phyloP scores from a whole-genome alignment of 2,113 vertebrate species.

The Muntiacus muntjak region DNA sequence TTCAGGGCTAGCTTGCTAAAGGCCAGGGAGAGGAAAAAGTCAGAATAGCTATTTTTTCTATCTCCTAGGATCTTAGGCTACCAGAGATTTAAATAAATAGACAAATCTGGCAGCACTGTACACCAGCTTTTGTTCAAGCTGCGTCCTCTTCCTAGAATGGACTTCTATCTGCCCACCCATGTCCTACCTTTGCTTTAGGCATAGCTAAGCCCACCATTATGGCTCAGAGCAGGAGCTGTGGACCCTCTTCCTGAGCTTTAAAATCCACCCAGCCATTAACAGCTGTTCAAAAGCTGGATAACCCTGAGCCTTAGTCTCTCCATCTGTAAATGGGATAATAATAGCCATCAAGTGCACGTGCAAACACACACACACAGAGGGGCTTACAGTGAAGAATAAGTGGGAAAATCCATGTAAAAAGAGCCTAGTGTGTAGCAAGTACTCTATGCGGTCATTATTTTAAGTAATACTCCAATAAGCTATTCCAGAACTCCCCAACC shows the following conservation, averaged over 20 bases:
- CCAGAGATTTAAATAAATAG: background rate
- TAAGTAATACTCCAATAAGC: background rate
- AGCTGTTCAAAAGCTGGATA: constrained; percentile 1
- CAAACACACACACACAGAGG: background rate
- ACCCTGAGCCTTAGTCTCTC: background rate
- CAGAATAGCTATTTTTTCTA: background rate
- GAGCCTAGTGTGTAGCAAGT: background rate
- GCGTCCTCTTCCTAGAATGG: background rate
- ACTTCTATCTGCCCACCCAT: background rate
- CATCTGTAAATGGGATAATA: background rate
- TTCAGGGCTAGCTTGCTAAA: background rate
- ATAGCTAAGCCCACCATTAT: background rate
- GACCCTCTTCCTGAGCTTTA: background rate
- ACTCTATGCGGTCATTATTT: background rate
- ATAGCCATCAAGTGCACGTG: background rate
- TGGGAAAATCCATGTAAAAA: constrained; percentile 3
- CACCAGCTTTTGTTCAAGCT: background rate
- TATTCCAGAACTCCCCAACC: background rate
- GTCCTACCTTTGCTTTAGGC: background rate
- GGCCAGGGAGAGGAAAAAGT: background rate
- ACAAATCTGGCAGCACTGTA: background rate
- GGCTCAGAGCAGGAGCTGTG: background rate
- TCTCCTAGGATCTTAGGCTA: background rate
- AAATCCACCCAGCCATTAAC: background rate
- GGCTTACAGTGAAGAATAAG: background rate